phyloP scores from a whole-genome alignment of 2,888 invertebrate genomes.

The Eugnorisma glareosa region DNA sequence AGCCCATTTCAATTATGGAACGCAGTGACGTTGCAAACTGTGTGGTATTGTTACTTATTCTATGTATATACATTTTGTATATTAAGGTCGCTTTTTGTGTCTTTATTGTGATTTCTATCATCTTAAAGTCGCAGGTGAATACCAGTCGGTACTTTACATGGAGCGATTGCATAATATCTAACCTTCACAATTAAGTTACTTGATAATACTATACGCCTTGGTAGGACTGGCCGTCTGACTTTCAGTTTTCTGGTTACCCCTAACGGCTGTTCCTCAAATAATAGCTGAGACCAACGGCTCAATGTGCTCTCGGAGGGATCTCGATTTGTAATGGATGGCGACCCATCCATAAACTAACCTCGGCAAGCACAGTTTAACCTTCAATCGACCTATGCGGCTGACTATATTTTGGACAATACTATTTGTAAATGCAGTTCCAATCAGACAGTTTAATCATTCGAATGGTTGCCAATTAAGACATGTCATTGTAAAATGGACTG shows the following conservation, averaged over 20 bases:
- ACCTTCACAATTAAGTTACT: neutral
- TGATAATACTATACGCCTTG: neutral
- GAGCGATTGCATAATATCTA: neutral
- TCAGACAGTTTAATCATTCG: neutral
- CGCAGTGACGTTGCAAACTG: neutral
- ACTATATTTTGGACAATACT: neutral
- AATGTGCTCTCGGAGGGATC: neutral
- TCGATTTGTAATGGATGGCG: neutral
- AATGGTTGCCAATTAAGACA: neutral
- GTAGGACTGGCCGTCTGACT: neutral
- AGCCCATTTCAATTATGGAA: slow-evolving; percentile 43
- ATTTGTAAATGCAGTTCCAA: slow-evolving; percentile 11
- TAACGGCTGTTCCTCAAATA: neutral
- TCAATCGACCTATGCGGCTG: neutral
- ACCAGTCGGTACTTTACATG: neutral
- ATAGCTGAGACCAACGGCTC: neutral
- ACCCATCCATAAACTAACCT: neutral
- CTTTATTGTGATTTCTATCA: neutral
- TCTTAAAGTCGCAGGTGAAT: neutral
- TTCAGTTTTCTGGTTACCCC: neutral
- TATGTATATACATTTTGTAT: neutral
- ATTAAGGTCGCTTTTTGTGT: neutral
- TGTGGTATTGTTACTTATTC: neutral
- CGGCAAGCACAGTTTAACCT: neutral
- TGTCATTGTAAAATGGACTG: neutral